Evolutionary conservation across 1,140 invertebrate species (phyloP).

Genomic region (Drosophila guanche): DNA sequence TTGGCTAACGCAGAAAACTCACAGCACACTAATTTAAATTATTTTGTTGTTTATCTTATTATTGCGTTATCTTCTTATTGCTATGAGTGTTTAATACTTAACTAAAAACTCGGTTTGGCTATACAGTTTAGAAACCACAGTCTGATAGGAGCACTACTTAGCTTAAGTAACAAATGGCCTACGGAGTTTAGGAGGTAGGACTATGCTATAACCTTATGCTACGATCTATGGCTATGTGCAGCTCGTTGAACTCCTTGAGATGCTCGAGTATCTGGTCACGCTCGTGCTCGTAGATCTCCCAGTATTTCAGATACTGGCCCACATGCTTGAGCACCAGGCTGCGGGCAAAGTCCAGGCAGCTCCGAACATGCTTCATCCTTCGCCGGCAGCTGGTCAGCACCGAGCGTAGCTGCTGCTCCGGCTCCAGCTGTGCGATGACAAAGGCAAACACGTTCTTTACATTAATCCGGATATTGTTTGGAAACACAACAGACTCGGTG

Average conservation of each 20-base stretch:
- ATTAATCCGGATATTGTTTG: constrained; percentile 53
- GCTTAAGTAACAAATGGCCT: constrained; percentile 7
- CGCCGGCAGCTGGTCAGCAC: constrained; percentile 56
- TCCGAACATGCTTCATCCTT: constrained; percentile 50
- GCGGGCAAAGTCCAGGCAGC: constrained; percentile 70
- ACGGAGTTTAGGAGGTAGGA: not conserved
- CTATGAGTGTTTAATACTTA: constrained; percentile 38
- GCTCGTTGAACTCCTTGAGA: constrained; percentile 67
- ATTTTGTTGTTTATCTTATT: not conserved
- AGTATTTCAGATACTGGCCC: constrained; percentile 63
- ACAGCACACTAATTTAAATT: not conserved
- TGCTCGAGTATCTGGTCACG: constrained; percentile 58
- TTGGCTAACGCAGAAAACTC: constrained; percentile 6
- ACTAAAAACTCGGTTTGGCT: constrained; percentile 45
- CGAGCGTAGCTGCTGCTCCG: constrained; percentile 61
- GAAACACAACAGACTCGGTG: constrained; percentile 62
- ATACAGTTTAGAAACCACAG: constrained; percentile 31
- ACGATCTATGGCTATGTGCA: constrained; percentile 68
- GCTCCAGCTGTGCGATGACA: constrained; percentile 63
- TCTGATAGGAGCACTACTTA: constrained; percentile 2
- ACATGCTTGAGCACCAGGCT: constrained; percentile 66
- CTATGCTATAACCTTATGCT: constrained; percentile 59
- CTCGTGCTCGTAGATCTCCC: constrained; percentile 62
- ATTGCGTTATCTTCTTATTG: constrained; percentile 5
- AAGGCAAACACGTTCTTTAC: constrained; percentile 69